Evolutionary conservation across 2,888 invertebrate species (phyloP).

Genomic region (Drosophila merina): DNA sequence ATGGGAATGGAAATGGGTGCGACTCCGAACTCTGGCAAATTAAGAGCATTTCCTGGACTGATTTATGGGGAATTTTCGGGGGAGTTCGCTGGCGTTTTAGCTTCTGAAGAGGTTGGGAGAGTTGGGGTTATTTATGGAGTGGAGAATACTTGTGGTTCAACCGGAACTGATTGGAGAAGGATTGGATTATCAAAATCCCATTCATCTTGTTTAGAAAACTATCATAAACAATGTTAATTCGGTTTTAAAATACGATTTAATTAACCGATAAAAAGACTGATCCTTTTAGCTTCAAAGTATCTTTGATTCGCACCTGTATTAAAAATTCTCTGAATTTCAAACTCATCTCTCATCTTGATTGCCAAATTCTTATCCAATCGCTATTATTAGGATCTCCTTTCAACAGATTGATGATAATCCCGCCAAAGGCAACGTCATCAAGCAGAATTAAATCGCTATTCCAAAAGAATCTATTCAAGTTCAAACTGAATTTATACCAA

Average conservation of each 20-base stretch:
- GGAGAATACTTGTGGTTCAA: slow-evolving; percentile 30
- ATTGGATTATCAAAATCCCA: background rate
- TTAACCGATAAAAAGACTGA: too few relatives aligned
- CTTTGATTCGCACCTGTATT: background rate
- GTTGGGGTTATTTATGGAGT: slow-evolving; percentile 61
- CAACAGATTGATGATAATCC: slow-evolving; percentile 35
- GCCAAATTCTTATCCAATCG: slow-evolving; percentile 17
- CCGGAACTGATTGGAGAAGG: slow-evolving; percentile 26
- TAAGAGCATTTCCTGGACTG: slow-evolving; percentile 58
- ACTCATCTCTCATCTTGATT: background rate
- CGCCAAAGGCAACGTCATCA: slow-evolving; percentile 33
- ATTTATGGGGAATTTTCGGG: slow-evolving; percentile 60
- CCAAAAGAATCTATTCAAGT: slow-evolving; percentile 49
- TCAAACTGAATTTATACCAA: slow-evolving; percentile 66
- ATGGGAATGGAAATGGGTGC: slow-evolving; percentile 48
- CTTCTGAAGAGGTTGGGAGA: background rate
- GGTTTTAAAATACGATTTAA: background rate
- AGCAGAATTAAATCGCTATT: slow-evolving; percentile 30
- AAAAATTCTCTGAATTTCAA: background rate
- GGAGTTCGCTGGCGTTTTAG: slow-evolving; percentile 23
- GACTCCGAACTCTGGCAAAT: slow-evolving; percentile 51
- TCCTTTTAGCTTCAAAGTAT: background rate
- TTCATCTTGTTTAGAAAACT: background rate
- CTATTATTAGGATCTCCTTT: slow-evolving; percentile 17
- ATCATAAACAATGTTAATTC: background rate